Percentiles rank a stretch among this genome's conserved stretches.
These are phyloP conservation scores for Araneus ventricosus DNA, from an alignment of 1,140 invertebrate species.

Conservation along the genomic window DNA sequence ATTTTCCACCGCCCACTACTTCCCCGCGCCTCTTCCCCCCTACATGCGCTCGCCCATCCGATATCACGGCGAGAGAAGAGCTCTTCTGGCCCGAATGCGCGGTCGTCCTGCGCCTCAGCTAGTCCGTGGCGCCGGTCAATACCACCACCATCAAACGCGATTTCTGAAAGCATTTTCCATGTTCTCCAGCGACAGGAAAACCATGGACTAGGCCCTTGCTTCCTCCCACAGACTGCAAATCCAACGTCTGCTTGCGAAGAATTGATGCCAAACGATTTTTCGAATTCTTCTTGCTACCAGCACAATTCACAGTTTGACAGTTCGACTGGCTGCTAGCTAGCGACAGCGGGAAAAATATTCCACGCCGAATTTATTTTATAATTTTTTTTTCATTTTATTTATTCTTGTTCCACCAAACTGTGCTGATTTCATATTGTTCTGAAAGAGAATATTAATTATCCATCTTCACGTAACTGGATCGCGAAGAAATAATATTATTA, in stretches of 20 bases:
- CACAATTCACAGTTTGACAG: neutral
- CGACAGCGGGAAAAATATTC: neutral
- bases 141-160: conserved; percentile 11
- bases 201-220: conserved; percentile 1
- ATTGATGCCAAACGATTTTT: conserved; percentile 8
- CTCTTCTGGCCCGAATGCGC: conserved; percentile 62
- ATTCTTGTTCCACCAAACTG: neutral
- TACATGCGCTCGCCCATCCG: conserved; percentile 60
- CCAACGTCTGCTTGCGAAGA: neutral
- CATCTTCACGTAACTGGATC: neutral
- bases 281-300: neutral
- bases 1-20: conserved; percentile 60
- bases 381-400: neutral
- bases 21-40: neutral
- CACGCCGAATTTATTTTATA: neutral
- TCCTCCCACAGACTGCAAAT: neutral
- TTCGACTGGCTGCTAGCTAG: neutral
- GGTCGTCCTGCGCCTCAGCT: conserved; percentile 63
- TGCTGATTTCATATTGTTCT: neutral
- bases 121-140: conserved; percentile 56
- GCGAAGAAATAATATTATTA: neutral
- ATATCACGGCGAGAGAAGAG: conserved; percentile 30
- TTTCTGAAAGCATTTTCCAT: conserved; percentile 36
- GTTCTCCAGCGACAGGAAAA: conserved; percentile 1
- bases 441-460: neutral